phyloP scores from a whole-genome alignment of 2,888 invertebrate species.

The Drosophila mulleri region DNA sequence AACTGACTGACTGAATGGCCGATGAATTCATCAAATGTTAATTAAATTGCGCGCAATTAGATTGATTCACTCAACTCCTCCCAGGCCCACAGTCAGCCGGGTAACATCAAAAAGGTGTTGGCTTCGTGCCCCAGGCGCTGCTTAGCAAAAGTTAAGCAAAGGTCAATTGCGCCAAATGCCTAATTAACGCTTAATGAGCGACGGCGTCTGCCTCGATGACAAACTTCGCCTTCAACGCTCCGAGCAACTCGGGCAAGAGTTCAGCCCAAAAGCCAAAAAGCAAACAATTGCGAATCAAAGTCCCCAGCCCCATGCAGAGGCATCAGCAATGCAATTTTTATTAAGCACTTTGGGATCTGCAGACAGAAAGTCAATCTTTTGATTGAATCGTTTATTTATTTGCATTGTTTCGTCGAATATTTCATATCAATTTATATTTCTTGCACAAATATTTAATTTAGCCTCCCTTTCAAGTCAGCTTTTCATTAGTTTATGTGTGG shows the following conservation, averaged over 20 bases:
- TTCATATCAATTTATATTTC: slow-evolving; percentile 51
- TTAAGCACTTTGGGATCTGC: neutral
- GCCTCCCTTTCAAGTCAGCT: slow-evolving; percentile 45
- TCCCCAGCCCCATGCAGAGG: neutral
- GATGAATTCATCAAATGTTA: slow-evolving; percentile 68
- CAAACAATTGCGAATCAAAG: slow-evolving; percentile 30
- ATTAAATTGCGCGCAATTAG: slow-evolving; percentile 79
- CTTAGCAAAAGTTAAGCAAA: slow-evolving; percentile 46
- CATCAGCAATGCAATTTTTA: neutral
- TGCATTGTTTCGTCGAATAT: slow-evolving; percentile 1
- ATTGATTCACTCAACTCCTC: slow-evolving; percentile 43
- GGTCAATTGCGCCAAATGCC: slow-evolving; percentile 56
- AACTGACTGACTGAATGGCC: slow-evolving; percentile 38
- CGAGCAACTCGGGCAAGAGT: slow-evolving; percentile 25
- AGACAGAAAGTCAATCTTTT: slow-evolving; percentile 14
- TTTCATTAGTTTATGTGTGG: slow-evolving; percentile 46
- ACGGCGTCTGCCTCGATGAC: slow-evolving; percentile 24
- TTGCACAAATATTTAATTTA: slow-evolving; percentile 73
- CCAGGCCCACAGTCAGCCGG: neutral
- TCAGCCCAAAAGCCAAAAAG: slow-evolving; percentile 45
- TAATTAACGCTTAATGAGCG: slow-evolving; percentile 69
- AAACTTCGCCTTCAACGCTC: slow-evolving; percentile 10
- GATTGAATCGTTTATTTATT: slow-evolving; percentile 13
- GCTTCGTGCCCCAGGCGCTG: slow-evolving; percentile 46
- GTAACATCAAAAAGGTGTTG: slow-evolving; percentile 72